Evolutionary conservation across 2,113 vertebrate genomes (phyloP).

Genomic region (Marmota flaviventris): DNA sequence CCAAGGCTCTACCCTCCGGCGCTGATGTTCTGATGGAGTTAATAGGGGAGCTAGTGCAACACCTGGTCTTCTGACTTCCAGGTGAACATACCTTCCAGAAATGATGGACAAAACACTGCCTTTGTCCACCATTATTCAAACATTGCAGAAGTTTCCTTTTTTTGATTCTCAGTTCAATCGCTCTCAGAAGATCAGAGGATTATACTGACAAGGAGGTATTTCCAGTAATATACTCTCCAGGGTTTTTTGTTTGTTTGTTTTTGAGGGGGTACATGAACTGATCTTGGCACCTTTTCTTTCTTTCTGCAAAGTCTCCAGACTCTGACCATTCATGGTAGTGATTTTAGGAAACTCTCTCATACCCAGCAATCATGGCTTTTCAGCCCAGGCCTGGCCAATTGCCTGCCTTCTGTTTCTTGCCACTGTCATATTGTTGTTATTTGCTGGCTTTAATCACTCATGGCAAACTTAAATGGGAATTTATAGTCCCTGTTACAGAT

Average conservation of each 20-base stretch:
- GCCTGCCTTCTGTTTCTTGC: constrained; percentile 14
- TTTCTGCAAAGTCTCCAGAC: neutral
- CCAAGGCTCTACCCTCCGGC: neutral
- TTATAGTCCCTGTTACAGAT: constrained; percentile 37
- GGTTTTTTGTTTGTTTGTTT: too few species aligned
- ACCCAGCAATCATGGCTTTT: neutral
- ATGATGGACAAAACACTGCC: neutral
- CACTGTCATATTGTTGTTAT: neutral
- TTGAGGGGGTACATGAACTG: too few species aligned
- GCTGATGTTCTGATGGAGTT: neutral
- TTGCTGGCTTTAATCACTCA: neutral
- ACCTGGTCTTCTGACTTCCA: neutral
- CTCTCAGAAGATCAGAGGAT: constrained; percentile 33
- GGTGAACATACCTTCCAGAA: neutral
- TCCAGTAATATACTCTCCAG: neutral
- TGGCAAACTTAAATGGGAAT: constrained; percentile 52
- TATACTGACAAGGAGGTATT: neutral
- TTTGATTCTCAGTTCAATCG: neutral
- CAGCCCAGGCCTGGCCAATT: neutral
- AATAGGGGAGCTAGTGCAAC: neutral
- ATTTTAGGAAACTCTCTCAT: neutral
- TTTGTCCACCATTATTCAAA: neutral
- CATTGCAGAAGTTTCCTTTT: neutral
- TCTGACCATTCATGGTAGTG: neutral
- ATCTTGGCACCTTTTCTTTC: neutral